Base-by-base conservation (phyloP, 1,140 invertebrate genomes). In the Monomorium pharaonis region DNA sequence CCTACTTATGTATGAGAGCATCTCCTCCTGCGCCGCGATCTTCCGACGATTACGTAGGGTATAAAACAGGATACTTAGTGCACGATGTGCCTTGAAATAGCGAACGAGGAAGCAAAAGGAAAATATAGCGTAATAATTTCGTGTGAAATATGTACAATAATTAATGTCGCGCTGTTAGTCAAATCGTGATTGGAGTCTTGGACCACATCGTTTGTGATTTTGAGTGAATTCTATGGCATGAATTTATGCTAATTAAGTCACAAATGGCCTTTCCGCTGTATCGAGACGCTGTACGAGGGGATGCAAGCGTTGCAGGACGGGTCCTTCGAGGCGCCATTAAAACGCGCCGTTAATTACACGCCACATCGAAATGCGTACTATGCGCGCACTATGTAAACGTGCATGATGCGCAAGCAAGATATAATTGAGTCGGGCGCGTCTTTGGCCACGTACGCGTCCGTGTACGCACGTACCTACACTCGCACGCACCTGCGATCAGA, bases 401-500 rank as follows among this genome's bases (percentile, higher is more conserved):
- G 44, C 44, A 27, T n/a, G 33, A 80, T 54, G 70, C n/a, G 70
- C 30, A 76, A 75, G 70, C 30, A 76, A 75, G 70, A 75, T 76
- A 84, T 75, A 76, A 74, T 63, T 70, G 77, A 84, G 58, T 62
- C 70, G 27, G 42, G 33, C 70, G n/a, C 42, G 21, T 76, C 69
- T 76, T 74, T 24, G 54, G 70, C 42, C 27, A 21, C 18, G 37
- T 47, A 21, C 10, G 16, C 18, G 27, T 27, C 10, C 27, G n/a
- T 21, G 37, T 33, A 42, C 65, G 44, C 54, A 18, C 60, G 27
- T 33, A 54, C n/a, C 2, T 54, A 49, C 62, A n/a, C 44, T 21
- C 44, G 44, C 72, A 7, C 16, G 21, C 51, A 75, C 30, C 69
- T 24, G 54, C 30, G 21, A 54, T 51, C 30, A n/a, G 60, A 76